Base-by-base conservation (phyloP, 2,113 vertebrate species). In the Microtus montanus region DNA sequence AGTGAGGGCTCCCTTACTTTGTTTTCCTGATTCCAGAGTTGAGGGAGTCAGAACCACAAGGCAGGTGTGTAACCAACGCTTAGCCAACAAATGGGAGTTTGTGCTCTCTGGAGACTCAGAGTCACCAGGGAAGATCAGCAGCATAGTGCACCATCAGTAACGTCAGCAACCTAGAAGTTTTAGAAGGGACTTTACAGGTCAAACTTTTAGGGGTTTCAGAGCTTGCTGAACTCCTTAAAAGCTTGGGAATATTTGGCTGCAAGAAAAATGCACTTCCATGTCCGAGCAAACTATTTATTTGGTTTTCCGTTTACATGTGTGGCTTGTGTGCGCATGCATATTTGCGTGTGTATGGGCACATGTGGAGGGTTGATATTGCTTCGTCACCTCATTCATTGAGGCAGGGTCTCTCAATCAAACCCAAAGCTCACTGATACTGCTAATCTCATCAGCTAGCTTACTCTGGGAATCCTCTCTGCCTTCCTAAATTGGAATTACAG, bases 211-310 rank as follows among this genome's bases (percentile, higher is more conserved):
- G 28, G 33, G 0, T 75, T 74, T 79, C 61, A 64, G 41, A 54
- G 54, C 58, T 95, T 96, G 66, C 7, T 41, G 84, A 20, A 0
- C 35, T 11, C 9, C 74, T 92, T 87, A 33, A 94, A 95, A 82
- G n/a, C 66, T 86, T 86, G 1, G 20, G 30, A 52, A 94, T 47
- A 30, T 5, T 13, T 33, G 20, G 49, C 10, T 61, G 10, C 28
- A 79, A 44, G 35, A 54, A 89, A 90, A 82, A 63, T 14, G 44
- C 14, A 74, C 33, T 82, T 64, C 2, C 13, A 20, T 87, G 12
- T 52, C 33, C 66, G 47, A 79, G 58, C 35, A 28, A 2, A 73
- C 17, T 47, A 86, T 24, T 17, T 47, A 70, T 24, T 61, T n/a
- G 33, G 44, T 44, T 82, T 84, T 66, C 61, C 20, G 1, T 33